Conservation (phyloP, 2,797 vertebrate genomes). For the Holocentrus rufus region DNA sequence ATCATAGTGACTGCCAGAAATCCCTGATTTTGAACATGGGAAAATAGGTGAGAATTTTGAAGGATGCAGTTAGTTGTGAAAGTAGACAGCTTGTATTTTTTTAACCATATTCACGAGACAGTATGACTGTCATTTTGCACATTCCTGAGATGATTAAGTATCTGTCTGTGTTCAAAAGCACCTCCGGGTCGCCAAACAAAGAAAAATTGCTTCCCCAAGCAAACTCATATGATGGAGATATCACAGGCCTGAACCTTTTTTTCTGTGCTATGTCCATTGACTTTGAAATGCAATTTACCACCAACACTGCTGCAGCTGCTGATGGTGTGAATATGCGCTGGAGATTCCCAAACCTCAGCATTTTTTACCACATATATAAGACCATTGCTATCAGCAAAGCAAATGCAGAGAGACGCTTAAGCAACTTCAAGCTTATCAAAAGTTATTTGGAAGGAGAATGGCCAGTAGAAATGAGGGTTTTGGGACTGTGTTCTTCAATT, state of each 20-base stretch:
- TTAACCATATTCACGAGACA: neutral
- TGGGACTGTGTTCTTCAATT: conserved; percentile 28
- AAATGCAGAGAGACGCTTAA: conserved; percentile 44
- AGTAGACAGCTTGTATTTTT: neutral
- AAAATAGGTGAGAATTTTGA: neutral
- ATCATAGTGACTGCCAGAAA: neutral
- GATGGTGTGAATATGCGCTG: conserved; percentile 35
- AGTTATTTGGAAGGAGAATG: conserved; percentile 39
- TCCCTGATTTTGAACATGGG: neutral
- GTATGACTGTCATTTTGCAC: neutral
- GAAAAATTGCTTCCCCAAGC: conserved; percentile 9
- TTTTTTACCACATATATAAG: conserved; percentile 32
- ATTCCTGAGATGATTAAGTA: neutral
- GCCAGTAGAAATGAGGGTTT: conserved; percentile 19
- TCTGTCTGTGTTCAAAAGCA: neutral
- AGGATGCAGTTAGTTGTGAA: neutral
- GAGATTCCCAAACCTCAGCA: conserved; percentile 57
- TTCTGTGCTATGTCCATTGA: conserved; percentile 15
- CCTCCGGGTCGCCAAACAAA: conserved; percentile 1
- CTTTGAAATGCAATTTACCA: conserved; percentile 64
- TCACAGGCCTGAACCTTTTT: conserved; percentile 1
- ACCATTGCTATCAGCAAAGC: conserved; percentile 33
- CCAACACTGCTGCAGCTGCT: conserved; percentile 25
- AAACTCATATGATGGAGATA: neutral
- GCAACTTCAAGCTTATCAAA: conserved; percentile 49